These are phyloP conservation scores for Pampus argenteus DNA, from an alignment of 2,797 vertebrate species.

Conservation along the genomic window DNA sequence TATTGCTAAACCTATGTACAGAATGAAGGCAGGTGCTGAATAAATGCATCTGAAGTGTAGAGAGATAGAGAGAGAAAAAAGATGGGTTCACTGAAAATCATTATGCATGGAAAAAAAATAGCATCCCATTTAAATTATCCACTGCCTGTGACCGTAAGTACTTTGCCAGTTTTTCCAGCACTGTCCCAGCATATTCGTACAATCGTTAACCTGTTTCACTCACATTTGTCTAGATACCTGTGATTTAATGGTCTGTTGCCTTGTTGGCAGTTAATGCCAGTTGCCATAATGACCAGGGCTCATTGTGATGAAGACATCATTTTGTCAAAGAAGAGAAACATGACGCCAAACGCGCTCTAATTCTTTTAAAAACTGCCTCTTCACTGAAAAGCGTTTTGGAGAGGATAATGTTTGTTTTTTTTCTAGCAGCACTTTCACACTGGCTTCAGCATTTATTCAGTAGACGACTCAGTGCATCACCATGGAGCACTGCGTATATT, in stretches of 20 bases:
- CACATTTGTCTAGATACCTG: neutral
- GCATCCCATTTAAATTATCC: neutral
- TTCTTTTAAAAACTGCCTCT: neutral
- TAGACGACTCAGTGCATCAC: constrained; percentile 55
- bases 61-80: no score
- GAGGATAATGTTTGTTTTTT: neutral
- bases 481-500: constrained; percentile 77
- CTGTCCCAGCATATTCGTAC: neutral
- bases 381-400: neutral
- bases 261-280: neutral
- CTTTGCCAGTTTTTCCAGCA: neutral
- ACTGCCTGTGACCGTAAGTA: neutral
- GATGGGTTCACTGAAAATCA: neutral
- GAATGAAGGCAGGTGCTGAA: neutral
- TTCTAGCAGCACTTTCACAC: neutral
- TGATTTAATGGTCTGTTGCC: neutral
- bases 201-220: neutral
- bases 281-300: neutral
- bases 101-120: neutral
- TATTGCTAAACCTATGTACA: neutral
- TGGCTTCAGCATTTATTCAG: constrained; percentile 2
- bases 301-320: neutral
- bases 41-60: neutral
- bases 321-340: neutral
- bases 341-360: neutral